Conservation (phyloP, 2,888 invertebrate species). For the Xestia xanthographa region DNA sequence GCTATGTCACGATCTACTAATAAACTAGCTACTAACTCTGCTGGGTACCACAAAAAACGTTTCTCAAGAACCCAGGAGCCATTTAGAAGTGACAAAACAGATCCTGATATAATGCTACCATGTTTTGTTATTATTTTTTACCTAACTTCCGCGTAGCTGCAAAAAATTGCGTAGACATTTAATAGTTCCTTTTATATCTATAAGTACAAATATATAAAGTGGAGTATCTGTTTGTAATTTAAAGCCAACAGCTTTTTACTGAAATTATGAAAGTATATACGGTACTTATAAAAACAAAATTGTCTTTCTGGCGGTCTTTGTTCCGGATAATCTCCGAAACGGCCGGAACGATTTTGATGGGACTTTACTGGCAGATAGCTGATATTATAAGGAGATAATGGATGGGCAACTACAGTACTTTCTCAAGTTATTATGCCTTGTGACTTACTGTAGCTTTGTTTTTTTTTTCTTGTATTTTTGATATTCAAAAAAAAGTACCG, state of each 20-base stretch:
- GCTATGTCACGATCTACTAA: conserved; percentile 46
- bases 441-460: too few relatives aligned
- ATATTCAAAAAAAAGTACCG: too few relatives aligned
- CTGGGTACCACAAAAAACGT: conserved; percentile 43
- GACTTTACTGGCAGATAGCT: too few relatives aligned
- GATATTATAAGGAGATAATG: too few relatives aligned
- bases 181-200: conserved; percentile 46
- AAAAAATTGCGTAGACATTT: conserved; percentile 57
- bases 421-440: too few relatives aligned
- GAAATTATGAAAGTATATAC: neutral
- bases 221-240: neutral
- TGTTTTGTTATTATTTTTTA: conserved; percentile 25
- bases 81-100: conserved; percentile 40
- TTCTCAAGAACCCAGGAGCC: conserved; percentile 37
- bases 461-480: too few relatives aligned
- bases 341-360: too few relatives aligned
- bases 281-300: too few relatives aligned
- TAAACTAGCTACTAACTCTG: conserved; percentile 20
- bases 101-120: conserved; percentile 11
- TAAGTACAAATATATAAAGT: neutral
- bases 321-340: too few relatives aligned
- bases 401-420: too few relatives aligned
- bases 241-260: too few relatives aligned
- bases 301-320: too few relatives aligned
- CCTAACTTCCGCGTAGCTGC: conserved; percentile 50